Evolutionary conservation across 2,888 invertebrate genomes (phyloP).

Genomic region (Xanthia icteritia): DNA sequence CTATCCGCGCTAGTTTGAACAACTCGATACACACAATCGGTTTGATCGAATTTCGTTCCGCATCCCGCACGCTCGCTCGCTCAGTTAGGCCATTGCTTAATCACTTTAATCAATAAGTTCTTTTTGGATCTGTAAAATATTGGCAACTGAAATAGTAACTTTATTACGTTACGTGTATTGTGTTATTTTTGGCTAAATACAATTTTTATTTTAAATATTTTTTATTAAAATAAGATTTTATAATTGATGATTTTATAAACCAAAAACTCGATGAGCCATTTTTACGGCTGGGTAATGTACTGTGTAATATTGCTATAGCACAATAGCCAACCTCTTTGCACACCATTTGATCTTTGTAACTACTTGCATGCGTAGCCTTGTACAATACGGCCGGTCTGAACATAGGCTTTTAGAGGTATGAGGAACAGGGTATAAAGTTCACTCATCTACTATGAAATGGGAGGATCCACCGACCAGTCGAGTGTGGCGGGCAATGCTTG

Average conservation of each 20-base stretch:
- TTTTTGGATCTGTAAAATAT: slow-evolving; percentile 11
- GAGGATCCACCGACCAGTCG: no score
- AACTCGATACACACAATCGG: background rate
- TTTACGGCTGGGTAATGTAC: no score
- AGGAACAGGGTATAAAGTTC: no score
- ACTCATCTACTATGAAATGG: no score
- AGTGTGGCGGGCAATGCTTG: no score
- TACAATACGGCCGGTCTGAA: background rate
- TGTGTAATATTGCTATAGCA: background rate
- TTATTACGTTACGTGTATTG: background rate
- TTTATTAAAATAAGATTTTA: background rate
- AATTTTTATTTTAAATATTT: background rate
- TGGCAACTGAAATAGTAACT: background rate
- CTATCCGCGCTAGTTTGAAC: background rate
- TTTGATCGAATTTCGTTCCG: background rate
- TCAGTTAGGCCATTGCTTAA: background rate
- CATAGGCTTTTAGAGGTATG: no score
- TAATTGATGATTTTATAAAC: background rate
- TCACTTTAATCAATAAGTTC: background rate
- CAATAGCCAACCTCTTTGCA: background rate
- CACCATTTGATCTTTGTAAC: background rate
- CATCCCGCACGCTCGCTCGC: background rate
- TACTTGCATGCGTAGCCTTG: background rate
- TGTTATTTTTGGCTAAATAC: background rate
- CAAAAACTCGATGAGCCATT: background rate